These are phyloP conservation scores for Sebastes fasciatus DNA, from an alignment of 2,113 vertebrate genomes.

Conservation along the genomic window DNA sequence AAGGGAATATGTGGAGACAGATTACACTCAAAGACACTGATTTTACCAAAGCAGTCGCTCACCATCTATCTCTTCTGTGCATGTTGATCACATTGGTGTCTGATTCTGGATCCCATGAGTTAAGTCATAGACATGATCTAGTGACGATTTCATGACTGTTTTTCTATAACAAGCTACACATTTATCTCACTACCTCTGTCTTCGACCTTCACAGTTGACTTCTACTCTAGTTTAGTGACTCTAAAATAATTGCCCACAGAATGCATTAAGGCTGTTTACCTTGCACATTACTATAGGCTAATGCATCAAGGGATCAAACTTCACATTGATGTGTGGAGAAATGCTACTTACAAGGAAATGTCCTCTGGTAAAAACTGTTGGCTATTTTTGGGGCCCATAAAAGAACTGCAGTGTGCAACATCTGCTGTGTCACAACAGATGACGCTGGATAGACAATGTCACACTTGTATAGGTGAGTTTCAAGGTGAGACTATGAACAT, in stretches of 20 bases:
- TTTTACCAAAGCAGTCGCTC: conserved; percentile 26
- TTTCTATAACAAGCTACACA: background rate
- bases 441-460: background rate
- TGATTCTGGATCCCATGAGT: background rate
- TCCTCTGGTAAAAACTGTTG: background rate
- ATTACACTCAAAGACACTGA: conserved; percentile 17
- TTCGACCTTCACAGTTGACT: background rate
- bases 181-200: background rate
- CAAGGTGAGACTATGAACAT: background rate
- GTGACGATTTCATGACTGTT: background rate
- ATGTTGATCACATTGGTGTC: conserved; percentile 17
- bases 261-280: background rate
- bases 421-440: background rate
- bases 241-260: background rate
- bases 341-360: background rate
- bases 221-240: background rate
- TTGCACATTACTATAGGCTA: background rate
- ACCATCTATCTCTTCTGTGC: background rate
- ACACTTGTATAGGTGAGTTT: background rate
- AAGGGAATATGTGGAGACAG: conserved; percentile 44
- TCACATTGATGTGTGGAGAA: background rate
- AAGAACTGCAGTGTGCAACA: background rate
- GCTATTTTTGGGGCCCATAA: background rate
- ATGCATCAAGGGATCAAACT: background rate
- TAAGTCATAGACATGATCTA: background rate